A percentile compares a stretch with the other conserved stretches of the same genome.
phyloP scores from a whole-genome alignment of 2,888 invertebrate genomes.

The Sialis lutaria region DNA sequence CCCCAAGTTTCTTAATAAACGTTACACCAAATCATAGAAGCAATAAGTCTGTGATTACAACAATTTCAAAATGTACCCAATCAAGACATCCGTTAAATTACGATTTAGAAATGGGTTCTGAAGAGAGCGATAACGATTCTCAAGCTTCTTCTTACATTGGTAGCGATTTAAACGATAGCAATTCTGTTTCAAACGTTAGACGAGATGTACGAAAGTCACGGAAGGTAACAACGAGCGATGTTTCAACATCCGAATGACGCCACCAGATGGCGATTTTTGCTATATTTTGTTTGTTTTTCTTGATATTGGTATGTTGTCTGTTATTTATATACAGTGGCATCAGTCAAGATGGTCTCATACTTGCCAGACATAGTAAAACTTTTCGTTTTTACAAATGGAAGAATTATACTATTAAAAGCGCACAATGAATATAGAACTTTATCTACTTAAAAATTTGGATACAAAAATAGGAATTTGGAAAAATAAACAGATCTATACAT shows the following conservation, averaged over 20 bases:
- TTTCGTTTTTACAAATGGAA: no score
- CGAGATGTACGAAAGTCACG: no score
- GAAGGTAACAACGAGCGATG: not conserved
- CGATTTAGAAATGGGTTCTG: constrained; percentile 10
- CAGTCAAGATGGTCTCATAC: constrained; percentile 30
- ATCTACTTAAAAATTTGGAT: no score
- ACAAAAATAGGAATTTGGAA: no score
- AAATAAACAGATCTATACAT: no score
- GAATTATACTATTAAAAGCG: no score
- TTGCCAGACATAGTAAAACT: constrained; percentile 17
- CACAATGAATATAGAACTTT: no score
- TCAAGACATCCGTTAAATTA: constrained; percentile 1
- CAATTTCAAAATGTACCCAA: constrained; percentile 3
- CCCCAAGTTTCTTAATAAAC: constrained; percentile 12
- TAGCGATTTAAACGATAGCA: not conserved
- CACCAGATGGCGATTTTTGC: constrained; percentile 36
- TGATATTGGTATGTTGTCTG: constrained; percentile 34
- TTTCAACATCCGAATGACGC: constrained; percentile 30
- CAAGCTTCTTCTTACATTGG: not conserved
- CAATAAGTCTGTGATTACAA: constrained; percentile 12
- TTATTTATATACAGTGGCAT: constrained; percentile 38
- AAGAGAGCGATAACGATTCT: constrained; percentile 11
- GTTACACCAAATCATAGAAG: constrained; percentile 14
- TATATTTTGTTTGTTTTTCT: constrained; percentile 33
- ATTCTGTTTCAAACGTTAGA: not conserved